phyloP scores from a whole-genome alignment of 2,888 invertebrate species.

The Sinohyriopsis cumingii region DNA sequence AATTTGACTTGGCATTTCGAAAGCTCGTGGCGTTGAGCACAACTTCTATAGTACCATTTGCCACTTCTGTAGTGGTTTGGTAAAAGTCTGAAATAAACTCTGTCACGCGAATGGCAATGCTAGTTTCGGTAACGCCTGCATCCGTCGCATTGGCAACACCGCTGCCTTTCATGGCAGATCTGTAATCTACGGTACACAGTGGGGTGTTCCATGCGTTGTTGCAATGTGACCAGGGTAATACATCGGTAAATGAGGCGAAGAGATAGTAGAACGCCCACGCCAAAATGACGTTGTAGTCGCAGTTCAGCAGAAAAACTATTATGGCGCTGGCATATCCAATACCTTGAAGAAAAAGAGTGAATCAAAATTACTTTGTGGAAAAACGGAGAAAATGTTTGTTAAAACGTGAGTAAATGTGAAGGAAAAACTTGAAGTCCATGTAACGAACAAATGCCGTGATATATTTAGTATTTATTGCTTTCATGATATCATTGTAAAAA shows the following conservation, averaged over 20 bases:
- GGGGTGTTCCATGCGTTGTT: constrained; percentile 87
- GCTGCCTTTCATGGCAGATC: constrained; percentile 5
- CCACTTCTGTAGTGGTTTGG: not conserved
- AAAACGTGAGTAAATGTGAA: too few species aligned
- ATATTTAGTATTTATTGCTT: too few species aligned
- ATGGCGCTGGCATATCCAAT: constrained; percentile 70
- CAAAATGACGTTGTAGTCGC: constrained; percentile 81
- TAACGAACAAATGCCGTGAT: too few species aligned
- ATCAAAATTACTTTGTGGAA: not conserved
- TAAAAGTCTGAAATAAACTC: constrained; percentile 5
- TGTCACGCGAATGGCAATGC: constrained; percentile 12
- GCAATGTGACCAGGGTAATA: constrained; percentile 85
- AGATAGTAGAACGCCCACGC: constrained; percentile 88
- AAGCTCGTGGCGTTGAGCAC: not conserved
- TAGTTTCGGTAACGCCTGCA: constrained; percentile 1
- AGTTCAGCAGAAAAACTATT: constrained; percentile 70
- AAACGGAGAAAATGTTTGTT: too few species aligned
- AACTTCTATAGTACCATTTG: not conserved
- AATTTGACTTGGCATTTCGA: not conserved
- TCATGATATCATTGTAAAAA: too few species aligned
- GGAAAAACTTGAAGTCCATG: too few species aligned
- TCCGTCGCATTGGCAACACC: constrained; percentile 1
- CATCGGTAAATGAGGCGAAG: constrained; percentile 79
- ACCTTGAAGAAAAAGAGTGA: constrained; percentile 76
- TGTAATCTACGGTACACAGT: constrained; percentile 51